Percentiles rank a stretch among this genome's conserved stretches.
Conservation (phyloP, 2,113 vertebrate species). For the Montifringilla adamsi region DNA sequence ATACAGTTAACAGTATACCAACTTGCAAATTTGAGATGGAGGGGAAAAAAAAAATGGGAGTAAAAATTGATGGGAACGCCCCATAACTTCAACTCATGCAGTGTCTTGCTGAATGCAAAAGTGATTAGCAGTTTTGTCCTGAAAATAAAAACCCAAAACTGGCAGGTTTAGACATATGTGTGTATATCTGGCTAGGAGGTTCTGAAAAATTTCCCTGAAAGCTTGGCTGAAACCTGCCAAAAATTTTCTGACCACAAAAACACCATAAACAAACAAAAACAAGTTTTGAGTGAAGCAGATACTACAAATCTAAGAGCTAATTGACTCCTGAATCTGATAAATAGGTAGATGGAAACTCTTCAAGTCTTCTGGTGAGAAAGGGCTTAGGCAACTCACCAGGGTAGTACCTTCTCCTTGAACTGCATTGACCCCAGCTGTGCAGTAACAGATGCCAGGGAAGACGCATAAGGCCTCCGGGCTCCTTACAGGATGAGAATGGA, state of each 20-base stretch:
- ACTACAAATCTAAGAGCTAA: not conserved
- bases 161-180: not conserved
- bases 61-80: not conserved
- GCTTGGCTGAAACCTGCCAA: not conserved
- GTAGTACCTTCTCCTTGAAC: not conserved
- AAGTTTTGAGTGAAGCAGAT: not conserved
- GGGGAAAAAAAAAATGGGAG: not conserved
- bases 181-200: not conserved
- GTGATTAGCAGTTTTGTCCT: not conserved
- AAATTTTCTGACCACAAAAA: not conserved
- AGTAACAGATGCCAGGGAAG: not conserved
- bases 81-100: not conserved
- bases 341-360: not conserved
- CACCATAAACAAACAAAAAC: not conserved
- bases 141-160: not conserved
- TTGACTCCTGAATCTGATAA: not conserved
- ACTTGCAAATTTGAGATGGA: not conserved
- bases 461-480: not conserved
- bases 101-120: not conserved
- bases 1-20: not conserved
- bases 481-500: not conserved
- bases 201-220: not conserved
- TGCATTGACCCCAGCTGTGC: not conserved
- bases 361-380: not conserved
- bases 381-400: not conserved